phyloP scores from a whole-genome alignment of 2,888 invertebrate species.

The Cataglyphis cursor region DNA sequence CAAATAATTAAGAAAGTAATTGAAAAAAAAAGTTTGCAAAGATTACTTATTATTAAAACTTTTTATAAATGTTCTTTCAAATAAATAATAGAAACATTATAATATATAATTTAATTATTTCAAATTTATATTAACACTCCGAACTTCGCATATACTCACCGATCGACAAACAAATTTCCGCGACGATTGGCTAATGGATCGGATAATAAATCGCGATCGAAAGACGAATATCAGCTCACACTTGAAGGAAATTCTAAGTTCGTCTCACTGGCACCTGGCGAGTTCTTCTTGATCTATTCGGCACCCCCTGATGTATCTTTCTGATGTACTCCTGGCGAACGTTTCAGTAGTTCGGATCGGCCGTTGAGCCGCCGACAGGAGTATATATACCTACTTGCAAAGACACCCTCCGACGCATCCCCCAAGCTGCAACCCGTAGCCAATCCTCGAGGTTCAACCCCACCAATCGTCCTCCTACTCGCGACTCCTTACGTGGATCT shows the following conservation, averaged over 20 bases:
- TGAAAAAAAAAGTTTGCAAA: not conserved
- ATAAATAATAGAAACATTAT: not conserved
- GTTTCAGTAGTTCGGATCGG: slow-evolving; percentile 70
- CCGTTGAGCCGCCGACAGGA: slow-evolving; percentile 65
- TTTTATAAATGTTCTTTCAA: not conserved
- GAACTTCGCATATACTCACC: not conserved
- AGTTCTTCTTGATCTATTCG: slow-evolving; percentile 2
- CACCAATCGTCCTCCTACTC: slow-evolving; percentile 60
- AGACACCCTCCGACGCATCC: slow-evolving; percentile 77
- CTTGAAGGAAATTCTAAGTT: not conserved
- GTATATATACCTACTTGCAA: slow-evolving; percentile 78
- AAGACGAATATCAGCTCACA: not conserved
- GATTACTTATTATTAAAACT: not conserved
- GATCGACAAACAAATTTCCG: slow-evolving; percentile 4
- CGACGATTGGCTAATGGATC: not conserved
- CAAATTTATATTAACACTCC: not conserved
- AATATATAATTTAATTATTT: not conserved
- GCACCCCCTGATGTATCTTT: not conserved
- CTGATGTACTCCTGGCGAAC: slow-evolving; percentile 46
- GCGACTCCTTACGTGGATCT: slow-evolving; percentile 52
- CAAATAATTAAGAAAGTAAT: not conserved
- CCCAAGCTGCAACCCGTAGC: slow-evolving; percentile 73
- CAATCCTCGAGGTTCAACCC: slow-evolving; percentile 75
- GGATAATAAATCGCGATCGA: not conserved
- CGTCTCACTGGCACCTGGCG: not conserved